These are phyloP conservation scores for Pseudopleuronectes americanus DNA, from an alignment of 2,797 vertebrate species.

Conservation along the genomic window DNA sequence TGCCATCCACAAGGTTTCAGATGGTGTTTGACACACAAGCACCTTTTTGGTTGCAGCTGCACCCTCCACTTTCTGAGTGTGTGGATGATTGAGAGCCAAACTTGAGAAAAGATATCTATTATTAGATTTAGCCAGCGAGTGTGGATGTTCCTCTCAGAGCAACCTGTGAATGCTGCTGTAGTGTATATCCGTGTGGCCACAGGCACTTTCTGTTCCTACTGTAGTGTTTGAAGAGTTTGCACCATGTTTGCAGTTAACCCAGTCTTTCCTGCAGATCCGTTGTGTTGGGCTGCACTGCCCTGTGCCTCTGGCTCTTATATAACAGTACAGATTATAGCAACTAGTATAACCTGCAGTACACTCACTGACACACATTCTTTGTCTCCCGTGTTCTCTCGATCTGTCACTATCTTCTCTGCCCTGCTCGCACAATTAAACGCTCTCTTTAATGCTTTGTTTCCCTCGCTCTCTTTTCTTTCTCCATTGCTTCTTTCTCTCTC, in stretches of 20 bases:
- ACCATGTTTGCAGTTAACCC: conserved; percentile 38
- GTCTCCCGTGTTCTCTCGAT: conserved; percentile 17
- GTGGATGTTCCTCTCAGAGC: conserved; percentile 12
- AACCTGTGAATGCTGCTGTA: conserved; percentile 30
- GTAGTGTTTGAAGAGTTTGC: conserved; percentile 36
- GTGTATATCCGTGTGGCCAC: conserved; percentile 35
- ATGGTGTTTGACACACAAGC: neutral
- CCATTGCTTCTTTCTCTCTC: conserved; percentile 24
- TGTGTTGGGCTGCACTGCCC: conserved; percentile 31
- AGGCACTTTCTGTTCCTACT: conserved; percentile 39
- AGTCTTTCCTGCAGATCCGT: conserved; percentile 58
- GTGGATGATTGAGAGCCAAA: conserved; percentile 9
- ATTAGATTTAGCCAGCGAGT: neutral
- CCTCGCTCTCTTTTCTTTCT: conserved; percentile 57
- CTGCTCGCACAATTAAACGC: conserved; percentile 3
- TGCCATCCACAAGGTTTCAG: neutral
- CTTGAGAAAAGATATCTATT: neutral
- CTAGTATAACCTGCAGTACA: conserved; percentile 54
- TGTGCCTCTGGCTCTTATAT: conserved; percentile 60
- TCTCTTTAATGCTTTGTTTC: conserved; percentile 62
- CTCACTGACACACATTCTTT: conserved; percentile 62
- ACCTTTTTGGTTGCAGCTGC: neutral
- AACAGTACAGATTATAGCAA: conserved; percentile 62
- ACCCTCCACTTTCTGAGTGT: neutral
- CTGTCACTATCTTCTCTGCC: conserved; percentile 35